Percentiles rank a stretch among this genome's conserved stretches.
phyloP scores from a whole-genome alignment of 1,140 invertebrate genomes.

The Lepidurus packardi region DNA sequence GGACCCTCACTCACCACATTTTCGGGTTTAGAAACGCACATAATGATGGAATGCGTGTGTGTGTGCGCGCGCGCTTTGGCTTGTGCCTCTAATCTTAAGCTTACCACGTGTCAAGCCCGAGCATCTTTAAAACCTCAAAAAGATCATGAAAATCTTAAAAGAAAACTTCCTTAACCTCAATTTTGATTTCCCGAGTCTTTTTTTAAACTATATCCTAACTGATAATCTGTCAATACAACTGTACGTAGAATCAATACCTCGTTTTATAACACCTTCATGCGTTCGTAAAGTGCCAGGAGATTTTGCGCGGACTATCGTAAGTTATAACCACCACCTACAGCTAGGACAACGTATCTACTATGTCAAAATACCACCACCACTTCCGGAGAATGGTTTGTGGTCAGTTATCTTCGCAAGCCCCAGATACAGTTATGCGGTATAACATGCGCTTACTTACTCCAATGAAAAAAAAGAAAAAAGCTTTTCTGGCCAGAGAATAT shows the following conservation, averaged over 20 bases:
- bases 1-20: background rate
- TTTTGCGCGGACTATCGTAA: background rate
- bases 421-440: background rate
- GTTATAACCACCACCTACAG: background rate
- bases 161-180: no score
- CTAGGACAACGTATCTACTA: background rate
- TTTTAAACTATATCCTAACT: no score
- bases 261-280: no score
- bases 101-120: background rate
- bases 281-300: background rate
- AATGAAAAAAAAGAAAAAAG: background rate
- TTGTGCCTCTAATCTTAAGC: constrained; percentile 1
- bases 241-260: no score
- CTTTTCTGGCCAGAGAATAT: background rate
- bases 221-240: no score
- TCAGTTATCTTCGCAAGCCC: background rate
- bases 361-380: background rate
- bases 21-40: background rate
- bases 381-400: background rate
- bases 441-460: background rate
- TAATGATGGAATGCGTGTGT: background rate
- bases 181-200: no score
- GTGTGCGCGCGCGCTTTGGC: background rate
- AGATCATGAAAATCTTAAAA: background rate
- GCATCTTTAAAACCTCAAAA: background rate